phyloP scores from a whole-genome alignment of 2,888 invertebrate species.

The Leptopilina myrica region DNA sequence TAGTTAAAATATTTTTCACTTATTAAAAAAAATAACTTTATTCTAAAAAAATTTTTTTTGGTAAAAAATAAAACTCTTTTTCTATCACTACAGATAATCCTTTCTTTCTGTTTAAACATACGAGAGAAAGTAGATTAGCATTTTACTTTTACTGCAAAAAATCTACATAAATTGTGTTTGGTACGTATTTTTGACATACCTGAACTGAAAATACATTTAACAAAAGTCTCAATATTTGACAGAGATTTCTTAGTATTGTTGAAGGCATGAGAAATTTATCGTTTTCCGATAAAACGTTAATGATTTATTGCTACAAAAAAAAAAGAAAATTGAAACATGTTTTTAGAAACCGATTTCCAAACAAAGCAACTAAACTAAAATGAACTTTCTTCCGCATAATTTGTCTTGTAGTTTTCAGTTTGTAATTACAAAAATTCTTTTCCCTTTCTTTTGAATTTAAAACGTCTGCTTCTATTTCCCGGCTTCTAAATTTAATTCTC shows the following conservation, averaged over 20 bases:
- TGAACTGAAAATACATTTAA: neutral
- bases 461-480: no score
- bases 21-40: no score
- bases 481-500: no score
- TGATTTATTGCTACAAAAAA: neutral
- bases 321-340: constrained; percentile 29
- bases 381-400: constrained; percentile 3
- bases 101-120: no score
- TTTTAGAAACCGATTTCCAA: neutral
- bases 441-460: no score
- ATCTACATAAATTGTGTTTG: neutral
- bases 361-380: neutral
- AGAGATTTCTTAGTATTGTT: constrained; percentile 36
- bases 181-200: neutral
- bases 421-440: neutral
- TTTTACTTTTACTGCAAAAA: no score
- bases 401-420: neutral
- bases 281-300: constrained; percentile 43
- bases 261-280: constrained; percentile 43
- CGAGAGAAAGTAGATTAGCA: no score
- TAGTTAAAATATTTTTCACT: no score
- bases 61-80: no score
- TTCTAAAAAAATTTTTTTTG: no score
- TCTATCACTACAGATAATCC: no score
- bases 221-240: neutral